A percentile compares a stretch with the other conserved stretches of the same genome.
phyloP scores from a whole-genome alignment of 1,140 invertebrate genomes.

The Bicyclus anynana region DNA sequence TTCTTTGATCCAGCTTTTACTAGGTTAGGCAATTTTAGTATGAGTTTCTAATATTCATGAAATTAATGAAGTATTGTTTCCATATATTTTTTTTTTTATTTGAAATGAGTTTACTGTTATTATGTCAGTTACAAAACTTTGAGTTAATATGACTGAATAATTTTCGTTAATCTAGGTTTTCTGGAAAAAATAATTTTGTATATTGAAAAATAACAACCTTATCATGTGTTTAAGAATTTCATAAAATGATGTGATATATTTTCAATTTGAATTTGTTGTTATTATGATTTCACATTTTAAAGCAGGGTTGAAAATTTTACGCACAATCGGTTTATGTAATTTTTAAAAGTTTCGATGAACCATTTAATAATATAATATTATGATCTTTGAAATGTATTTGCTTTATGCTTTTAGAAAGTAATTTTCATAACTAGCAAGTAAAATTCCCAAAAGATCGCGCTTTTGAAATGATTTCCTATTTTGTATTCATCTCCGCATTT shows the following conservation, averaged over 20 bases:
- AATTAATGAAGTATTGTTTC: background rate
- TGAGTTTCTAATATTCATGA: background rate
- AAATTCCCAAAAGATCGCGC: background rate
- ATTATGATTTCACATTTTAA: conserved; percentile 12
- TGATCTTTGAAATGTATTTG: conserved; percentile 12
- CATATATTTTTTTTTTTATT: background rate
- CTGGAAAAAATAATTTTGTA: conserved; percentile 9
- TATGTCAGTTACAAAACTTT: conserved; percentile 13
- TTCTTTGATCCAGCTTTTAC: conserved; percentile 14
- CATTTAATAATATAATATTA: background rate
- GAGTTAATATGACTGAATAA: conserved; percentile 13
- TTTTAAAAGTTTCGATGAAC: background rate
- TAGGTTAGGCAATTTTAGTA: conserved; percentile 2
- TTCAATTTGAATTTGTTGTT: too few species aligned
- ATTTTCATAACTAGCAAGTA: conserved; percentile 12
- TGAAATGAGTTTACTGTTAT: background rate
- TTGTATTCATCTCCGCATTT: background rate
- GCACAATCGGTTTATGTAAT: conserved; percentile 11
- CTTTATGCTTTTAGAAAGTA: conserved; percentile 11
- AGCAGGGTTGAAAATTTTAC: conserved; percentile 24
- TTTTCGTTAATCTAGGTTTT: conserved; percentile 11
- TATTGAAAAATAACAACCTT: background rate
- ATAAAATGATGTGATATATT: too few species aligned
- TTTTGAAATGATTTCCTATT: background rate
- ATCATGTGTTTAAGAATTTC: too few species aligned